phyloP scores from a whole-genome alignment of 2,888 invertebrate species.

The Spodoptera exigua region DNA sequence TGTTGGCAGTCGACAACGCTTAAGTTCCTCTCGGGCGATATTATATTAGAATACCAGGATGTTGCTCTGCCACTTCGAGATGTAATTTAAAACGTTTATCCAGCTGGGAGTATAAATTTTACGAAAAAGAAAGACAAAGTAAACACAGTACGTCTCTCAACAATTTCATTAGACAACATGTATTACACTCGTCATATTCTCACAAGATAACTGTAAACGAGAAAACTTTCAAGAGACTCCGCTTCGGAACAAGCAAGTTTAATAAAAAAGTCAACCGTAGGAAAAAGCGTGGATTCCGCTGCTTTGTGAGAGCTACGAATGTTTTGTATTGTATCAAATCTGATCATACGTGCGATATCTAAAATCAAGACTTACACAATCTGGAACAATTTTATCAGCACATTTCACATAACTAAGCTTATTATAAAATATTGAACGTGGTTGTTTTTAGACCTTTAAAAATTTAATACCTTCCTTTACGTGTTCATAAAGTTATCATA shows the following conservation, averaged over 20 bases:
- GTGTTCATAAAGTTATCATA: conserved; percentile 7
- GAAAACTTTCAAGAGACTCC: conserved; percentile 42
- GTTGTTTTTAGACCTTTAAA: too few relatives aligned
- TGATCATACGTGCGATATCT: conserved; percentile 21
- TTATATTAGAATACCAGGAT: neutral
- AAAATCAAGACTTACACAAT: conserved; percentile 2
- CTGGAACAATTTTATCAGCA: conserved; percentile 37
- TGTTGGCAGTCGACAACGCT: conserved; percentile 9
- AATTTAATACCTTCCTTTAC: conserved; percentile 12
- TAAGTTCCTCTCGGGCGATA: conserved; percentile 2
- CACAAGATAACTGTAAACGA: conserved; percentile 39
- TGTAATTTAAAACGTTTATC: too few relatives aligned
- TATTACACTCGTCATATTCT: conserved; percentile 41
- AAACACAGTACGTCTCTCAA: conserved; percentile 9
- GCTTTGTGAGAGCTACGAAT: conserved; percentile 10
- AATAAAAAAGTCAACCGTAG: conserved; percentile 31
- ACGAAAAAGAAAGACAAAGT: neutral
- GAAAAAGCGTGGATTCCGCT: conserved; percentile 31
- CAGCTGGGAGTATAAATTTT: neutral
- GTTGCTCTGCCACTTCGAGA: too few relatives aligned
- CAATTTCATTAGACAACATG: conserved; percentile 39
- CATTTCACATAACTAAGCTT: too few relatives aligned
- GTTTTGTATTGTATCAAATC: conserved; percentile 22
- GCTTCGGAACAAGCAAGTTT: conserved; percentile 24
- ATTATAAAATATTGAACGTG: too few relatives aligned